Evolutionary conservation across 2,797 vertebrate genomes (phyloP).

Genomic region (Hemibagrus guttatus): DNA sequence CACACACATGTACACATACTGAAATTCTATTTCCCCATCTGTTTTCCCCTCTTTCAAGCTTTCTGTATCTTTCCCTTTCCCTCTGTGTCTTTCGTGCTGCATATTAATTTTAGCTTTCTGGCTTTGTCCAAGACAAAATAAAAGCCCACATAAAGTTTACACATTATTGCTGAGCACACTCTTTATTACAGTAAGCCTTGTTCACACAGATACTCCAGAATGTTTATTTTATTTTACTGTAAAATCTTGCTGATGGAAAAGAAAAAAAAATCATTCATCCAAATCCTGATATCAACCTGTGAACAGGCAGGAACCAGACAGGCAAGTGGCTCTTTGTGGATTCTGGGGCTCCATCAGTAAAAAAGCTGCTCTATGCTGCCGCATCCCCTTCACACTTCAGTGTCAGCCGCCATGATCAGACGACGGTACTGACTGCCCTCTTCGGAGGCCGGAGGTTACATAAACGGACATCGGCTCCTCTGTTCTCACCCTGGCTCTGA

Average conservation of each 20-base stretch:
- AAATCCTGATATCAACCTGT: slow-evolving; percentile 62
- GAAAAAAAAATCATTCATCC: slow-evolving; percentile 42
- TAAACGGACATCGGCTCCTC: slow-evolving; percentile 75
- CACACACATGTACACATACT: slow-evolving; percentile 66
- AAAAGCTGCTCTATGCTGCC: slow-evolving; percentile 65
- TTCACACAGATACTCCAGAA: slow-evolving; percentile 50
- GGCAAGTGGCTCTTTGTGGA: slow-evolving; percentile 78
- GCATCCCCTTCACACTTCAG: slow-evolving; percentile 69
- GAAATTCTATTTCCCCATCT: slow-evolving; percentile 77
- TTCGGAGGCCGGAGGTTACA: slow-evolving; percentile 79
- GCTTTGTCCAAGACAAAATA: slow-evolving; percentile 10
- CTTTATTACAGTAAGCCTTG: slow-evolving; percentile 33
- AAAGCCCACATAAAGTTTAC: background rate
- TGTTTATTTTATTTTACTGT: slow-evolving; percentile 46
- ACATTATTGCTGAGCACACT: slow-evolving; percentile 3
- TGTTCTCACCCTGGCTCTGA: slow-evolving; percentile 75
- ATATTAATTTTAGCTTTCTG: slow-evolving; percentile 33
- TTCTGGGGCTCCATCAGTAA: slow-evolving; percentile 54
- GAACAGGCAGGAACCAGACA: slow-evolving; percentile 66
- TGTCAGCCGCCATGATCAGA: slow-evolving; percentile 78
- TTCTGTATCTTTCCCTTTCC: slow-evolving; percentile 54
- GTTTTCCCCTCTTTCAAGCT: slow-evolving; percentile 76
- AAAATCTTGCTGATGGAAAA: slow-evolving; percentile 55
- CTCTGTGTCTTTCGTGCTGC: slow-evolving; percentile 16
- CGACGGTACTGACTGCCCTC: slow-evolving; percentile 61